phyloP scores from a whole-genome alignment of 2,113 vertebrate genomes.

The Narcine bancroftii region DNA sequence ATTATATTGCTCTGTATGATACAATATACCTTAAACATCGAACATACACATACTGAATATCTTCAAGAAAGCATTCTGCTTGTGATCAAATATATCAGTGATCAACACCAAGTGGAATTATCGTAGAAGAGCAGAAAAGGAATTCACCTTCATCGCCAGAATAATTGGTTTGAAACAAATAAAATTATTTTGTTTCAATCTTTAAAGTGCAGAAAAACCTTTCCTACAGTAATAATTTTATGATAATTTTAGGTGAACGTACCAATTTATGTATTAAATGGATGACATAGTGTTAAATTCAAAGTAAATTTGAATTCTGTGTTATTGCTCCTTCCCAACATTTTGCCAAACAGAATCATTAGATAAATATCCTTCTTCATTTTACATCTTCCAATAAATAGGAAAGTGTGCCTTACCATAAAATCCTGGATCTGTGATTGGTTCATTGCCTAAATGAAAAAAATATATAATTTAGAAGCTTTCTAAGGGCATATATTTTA shows the following conservation, averaged over 20 bases:
- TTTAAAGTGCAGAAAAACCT: background rate
- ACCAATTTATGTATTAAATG: background rate
- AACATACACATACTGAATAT: background rate
- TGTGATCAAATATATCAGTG: background rate
- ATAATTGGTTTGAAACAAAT: background rate
- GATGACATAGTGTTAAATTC: no score
- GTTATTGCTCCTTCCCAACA: background rate
- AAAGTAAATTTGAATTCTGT: background rate
- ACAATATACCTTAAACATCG: background rate
- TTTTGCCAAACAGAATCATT: constrained; percentile 42
- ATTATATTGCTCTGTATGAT: background rate
- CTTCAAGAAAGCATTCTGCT: background rate
- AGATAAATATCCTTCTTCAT: constrained; percentile 41
- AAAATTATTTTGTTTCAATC: background rate
- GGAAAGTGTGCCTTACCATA: constrained; percentile 55
- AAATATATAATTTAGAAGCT: constrained; percentile 39
- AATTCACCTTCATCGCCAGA: background rate
- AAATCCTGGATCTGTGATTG: constrained; percentile 59
- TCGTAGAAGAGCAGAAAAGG: background rate
- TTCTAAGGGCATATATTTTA: background rate
- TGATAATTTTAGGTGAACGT: background rate
- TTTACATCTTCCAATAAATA: constrained; percentile 44
- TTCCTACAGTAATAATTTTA: background rate
- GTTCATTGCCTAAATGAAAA: constrained; percentile 58
- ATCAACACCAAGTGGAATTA: background rate